A percentile compares a stretch with the other conserved stretches of the same genome.
Conservation (phyloP, 1,140 invertebrate genomes). For the Ceratosolen fusciceps region DNA sequence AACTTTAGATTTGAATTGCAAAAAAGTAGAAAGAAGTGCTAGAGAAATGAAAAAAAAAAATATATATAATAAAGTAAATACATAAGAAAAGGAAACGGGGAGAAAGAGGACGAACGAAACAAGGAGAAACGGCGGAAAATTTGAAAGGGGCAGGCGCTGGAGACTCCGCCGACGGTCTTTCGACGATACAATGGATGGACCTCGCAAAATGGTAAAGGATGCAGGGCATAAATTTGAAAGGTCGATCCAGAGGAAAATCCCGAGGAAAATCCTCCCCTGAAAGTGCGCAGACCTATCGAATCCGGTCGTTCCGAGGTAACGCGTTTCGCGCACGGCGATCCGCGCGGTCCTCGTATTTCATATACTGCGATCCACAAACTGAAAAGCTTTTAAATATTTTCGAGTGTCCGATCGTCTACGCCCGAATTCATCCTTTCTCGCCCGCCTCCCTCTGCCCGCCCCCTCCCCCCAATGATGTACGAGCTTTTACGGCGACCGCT, state of each 20-base stretch:
- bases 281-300: slow-evolving; percentile 26
- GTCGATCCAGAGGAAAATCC: slow-evolving; percentile 42
- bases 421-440: too few species aligned
- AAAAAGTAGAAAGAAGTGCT: slow-evolving; percentile 25
- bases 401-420: too few species aligned
- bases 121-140: not conserved
- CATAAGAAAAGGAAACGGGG: slow-evolving; percentile 3
- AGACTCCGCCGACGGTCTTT: not conserved
- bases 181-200: slow-evolving; percentile 6
- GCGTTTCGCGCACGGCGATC: not conserved
- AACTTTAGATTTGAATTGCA: slow-evolving; percentile 32
- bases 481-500: not conserved
- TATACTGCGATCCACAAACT: not conserved
- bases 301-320: not conserved
- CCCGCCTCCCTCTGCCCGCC: too few species aligned
- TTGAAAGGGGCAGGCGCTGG: not conserved
- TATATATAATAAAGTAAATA: too few species aligned
- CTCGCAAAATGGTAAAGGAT: not conserved
- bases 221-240: slow-evolving; percentile 38
- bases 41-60: too few species aligned
- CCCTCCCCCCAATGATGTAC: not conserved
- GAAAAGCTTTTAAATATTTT: slow-evolving; percentile 19
- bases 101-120: not conserved
- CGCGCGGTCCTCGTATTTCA: slow-evolving; percentile 28
- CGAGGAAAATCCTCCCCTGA: slow-evolving; percentile 27